Evolutionary conservation across 2,888 invertebrate genomes (phyloP).

Genomic region (Parasteatoda lunata): DNA sequence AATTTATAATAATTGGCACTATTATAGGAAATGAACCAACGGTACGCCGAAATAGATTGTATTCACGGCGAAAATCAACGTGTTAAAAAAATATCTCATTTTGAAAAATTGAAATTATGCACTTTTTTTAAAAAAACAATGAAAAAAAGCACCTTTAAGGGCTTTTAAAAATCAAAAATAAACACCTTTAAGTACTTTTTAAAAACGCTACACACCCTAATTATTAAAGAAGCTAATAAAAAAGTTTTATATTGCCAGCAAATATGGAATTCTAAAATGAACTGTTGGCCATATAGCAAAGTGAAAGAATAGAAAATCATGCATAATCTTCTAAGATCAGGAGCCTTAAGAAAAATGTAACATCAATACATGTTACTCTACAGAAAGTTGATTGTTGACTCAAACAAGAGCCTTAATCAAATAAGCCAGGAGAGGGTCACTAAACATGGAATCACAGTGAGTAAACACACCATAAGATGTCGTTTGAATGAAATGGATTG

Average conservation of each 20-base stretch:
- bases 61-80: no score
- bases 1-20: no score
- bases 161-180: no score
- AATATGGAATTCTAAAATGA: neutral
- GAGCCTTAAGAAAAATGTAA: neutral
- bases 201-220: neutral
- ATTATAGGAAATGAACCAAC: no score
- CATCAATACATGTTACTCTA: neutral
- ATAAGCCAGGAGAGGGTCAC: neutral
- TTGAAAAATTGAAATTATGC: no score
- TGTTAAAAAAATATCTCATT: no score
- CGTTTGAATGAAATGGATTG: neutral
- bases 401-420: neutral
- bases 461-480: neutral
- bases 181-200: no score
- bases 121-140: no score
- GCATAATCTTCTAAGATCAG: neutral
- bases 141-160: no score
- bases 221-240: neutral
- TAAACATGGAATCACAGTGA: neutral
- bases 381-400: neutral
- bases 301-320: neutral
- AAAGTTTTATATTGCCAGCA: neutral
- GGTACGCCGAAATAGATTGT: no score
- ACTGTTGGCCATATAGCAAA: neutral